Evolutionary conservation across 2,113 vertebrate genomes (phyloP).

Genomic region (Semicossyphus pulcher): DNA sequence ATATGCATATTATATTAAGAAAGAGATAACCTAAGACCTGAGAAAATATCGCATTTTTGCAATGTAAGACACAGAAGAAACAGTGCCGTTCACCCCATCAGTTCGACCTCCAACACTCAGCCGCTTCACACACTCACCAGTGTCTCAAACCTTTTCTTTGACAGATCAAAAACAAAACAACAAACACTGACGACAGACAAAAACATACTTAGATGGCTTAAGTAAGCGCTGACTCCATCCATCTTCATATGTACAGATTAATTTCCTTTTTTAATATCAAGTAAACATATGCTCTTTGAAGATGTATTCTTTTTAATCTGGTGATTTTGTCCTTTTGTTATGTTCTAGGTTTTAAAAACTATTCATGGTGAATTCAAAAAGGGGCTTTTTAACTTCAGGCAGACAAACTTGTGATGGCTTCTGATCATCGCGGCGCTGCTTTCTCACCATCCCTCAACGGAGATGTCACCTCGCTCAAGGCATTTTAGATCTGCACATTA

Average conservation of each 20-base stretch:
- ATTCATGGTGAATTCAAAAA: conserved; percentile 60
- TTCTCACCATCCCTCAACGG: conserved; percentile 57
- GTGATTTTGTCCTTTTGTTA: conserved; percentile 45
- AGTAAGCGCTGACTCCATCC: conserved; percentile 25
- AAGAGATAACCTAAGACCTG: conserved; percentile 75
- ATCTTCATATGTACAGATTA: conserved; percentile 57
- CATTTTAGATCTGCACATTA: conserved; percentile 76
- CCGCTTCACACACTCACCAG: conserved; percentile 48
- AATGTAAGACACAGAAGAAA: conserved; percentile 73
- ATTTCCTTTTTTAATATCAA: conserved; percentile 44
- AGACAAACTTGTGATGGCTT: conserved; percentile 67
- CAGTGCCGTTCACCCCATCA: conserved; percentile 59
- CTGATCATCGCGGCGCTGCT: conserved; percentile 57
- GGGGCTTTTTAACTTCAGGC: conserved; percentile 67
- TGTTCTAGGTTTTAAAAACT: conserved; percentile 40
- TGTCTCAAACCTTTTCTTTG: conserved; percentile 34
- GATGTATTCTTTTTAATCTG: conserved; percentile 34
- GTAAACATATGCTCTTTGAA: conserved; percentile 58
- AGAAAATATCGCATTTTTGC: conserved; percentile 76
- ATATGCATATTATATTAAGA: conserved; percentile 76
- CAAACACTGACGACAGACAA: conserved; percentile 53
- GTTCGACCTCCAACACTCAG: conserved; percentile 45
- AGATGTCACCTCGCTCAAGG: conserved; percentile 42
- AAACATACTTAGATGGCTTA: conserved; percentile 58
- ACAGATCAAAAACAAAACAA: conserved; percentile 53